Base-by-base conservation (phyloP, 1,140 invertebrate genomes). In the Sycophaga agraensis region DNA sequence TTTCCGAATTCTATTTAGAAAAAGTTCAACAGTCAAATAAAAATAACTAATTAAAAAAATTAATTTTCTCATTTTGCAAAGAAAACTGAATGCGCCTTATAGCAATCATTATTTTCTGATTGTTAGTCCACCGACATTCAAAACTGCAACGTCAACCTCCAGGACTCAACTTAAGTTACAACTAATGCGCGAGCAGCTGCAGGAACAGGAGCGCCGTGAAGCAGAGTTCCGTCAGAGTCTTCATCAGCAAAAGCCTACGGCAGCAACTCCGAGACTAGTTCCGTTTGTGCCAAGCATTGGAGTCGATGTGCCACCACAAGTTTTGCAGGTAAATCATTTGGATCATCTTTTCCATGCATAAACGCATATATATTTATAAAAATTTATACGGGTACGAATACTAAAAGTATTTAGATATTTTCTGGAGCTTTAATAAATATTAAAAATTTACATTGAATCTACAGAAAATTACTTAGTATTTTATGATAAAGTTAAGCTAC, bases 111-210 rank as follows among this genome's bases (percentile, higher is more conserved):
- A n/a, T 35, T 16, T 31, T 55, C 1, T 56, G 12, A 0, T 48
- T 61, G 26, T 2, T 37, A 93, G 91, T 73, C 87, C 89, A 64
- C 90, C 90, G 63, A 90, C 88, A 45, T 89, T 92, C 71, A 92
- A 89, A 84, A 93, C 88, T 54, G 85, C 85, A 67, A 91, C 86
- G 57, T 88, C 90, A 66, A 88, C 90, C 1, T 92, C 90, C 12
- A 83, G 93, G 16, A 93, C 92, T 0, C 91, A 93, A 71, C 83
- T 94, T 46, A 93, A 93, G 73, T 86, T 91, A 61, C 91, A 93
- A 82, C 82, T 94, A 77, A 92, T 93, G 88, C 83, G 90, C 61
- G 89, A 92, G 71, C 89, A 93, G 80, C 76, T 85, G 40, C 86
- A 91, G 68, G 88, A 93, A 72, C 88, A 91, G 70, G 87, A 89